These are phyloP conservation scores for Biston stratarius DNA, from an alignment of 2,888 invertebrate species.

Conservation along the genomic window DNA sequence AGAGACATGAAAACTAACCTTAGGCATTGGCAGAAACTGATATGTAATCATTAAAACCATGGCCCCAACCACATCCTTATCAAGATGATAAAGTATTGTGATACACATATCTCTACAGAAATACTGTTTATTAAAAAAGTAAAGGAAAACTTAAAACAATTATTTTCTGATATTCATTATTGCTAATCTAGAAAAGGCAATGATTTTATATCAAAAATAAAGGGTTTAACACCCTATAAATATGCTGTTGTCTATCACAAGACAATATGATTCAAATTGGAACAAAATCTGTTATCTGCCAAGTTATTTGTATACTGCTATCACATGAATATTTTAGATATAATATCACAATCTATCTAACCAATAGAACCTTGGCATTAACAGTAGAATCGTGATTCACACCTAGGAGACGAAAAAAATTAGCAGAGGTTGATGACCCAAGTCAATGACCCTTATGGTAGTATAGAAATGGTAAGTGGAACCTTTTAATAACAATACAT, in stretches of 20 bases:
- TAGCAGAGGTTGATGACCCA: constrained; percentile 60
- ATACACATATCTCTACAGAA: background rate
- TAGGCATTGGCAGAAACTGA: background rate
- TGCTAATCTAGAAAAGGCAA: too few species aligned
- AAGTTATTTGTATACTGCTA: background rate
- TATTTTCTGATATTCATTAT: too few species aligned
- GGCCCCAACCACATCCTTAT: constrained; percentile 16
- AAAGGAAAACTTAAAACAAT: too few species aligned
- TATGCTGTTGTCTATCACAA: background rate
- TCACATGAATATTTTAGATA: constrained; percentile 18
- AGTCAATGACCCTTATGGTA: constrained; percentile 59
- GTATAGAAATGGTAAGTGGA: constrained; percentile 20
- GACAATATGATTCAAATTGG: constrained; percentile 7
- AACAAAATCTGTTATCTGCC: background rate
- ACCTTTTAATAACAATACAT: constrained; percentile 1
- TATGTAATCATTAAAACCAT: constrained; percentile 9
- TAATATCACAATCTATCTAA: constrained; percentile 38
- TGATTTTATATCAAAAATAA: background rate
- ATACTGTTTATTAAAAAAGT: too few species aligned
- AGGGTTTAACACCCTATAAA: background rate
- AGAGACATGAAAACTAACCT: too few species aligned
- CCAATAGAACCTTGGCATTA: constrained; percentile 65
- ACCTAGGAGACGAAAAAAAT: constrained; percentile 52
- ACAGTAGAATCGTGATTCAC: constrained; percentile 59
- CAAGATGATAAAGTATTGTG: constrained; percentile 17